Evolutionary conservation across 2,797 vertebrate species (phyloP), one percentile per base, ranked within the genome.

Genomic region (Buphagus erythrorhynchus): DNA sequence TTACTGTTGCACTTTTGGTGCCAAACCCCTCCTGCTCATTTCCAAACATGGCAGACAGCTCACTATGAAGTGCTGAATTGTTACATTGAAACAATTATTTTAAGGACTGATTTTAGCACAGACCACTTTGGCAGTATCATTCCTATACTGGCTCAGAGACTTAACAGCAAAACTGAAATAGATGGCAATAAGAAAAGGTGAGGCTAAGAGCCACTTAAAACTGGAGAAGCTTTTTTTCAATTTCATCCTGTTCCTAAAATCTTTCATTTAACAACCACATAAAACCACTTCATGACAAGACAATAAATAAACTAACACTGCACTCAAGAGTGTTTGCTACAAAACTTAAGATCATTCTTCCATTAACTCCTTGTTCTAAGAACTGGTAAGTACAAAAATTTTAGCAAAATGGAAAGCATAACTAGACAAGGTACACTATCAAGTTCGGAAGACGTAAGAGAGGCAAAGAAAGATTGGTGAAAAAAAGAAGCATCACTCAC

Each of bases 401-500:
- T 62, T 54, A 72, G n/a, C 8, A 6, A 90, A 79, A 63, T 18
- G 10, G 33, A 59, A 93, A 73, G 36, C 4, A 2, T 38, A 80
- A 74, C 22, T 52, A 76, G 36, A 24, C 46, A 78, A 73, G 21
- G 25, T 35, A 51, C 5, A 69, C 29, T 11, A 81, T 21, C 8
- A 90, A 75, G 35, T 49, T 45, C 48, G 18, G 36, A 77, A 71
- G 21, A 88, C 9, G 4, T 38, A 86, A 80, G 13, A 28, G 20
- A 5, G 3, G 18, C 14, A 72, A 75, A 54, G 16, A 66, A 86
- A 78, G 12, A 19, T 10, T 45, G 42, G 48, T 48, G 26, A 51
- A 69, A 68, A 66, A 42, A 76, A 52, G 62, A 71, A 54, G 20
- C 9, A 61, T 40, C 31, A 98, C 99, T 98, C 97, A 99, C 99